Conservation (phyloP, 2,797 vertebrate species). For the Cacajao melanocephalus region DNA sequence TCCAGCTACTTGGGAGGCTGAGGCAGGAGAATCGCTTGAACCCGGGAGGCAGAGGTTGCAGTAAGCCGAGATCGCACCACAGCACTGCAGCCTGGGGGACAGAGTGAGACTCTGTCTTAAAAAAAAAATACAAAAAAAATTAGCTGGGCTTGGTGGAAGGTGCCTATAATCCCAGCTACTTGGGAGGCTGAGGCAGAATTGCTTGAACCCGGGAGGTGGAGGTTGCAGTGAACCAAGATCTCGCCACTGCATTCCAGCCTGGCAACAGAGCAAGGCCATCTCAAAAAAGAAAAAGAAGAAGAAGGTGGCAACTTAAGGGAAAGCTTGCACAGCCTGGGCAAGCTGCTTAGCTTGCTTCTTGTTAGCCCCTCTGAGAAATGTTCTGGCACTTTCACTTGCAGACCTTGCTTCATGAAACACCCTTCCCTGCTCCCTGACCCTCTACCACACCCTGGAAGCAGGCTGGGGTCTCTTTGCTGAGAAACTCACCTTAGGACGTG, state of each 20-base stretch:
- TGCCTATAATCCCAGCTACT: no score
- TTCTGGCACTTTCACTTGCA: slow-evolving; percentile 12
- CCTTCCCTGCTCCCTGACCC: neutral
- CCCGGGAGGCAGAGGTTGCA: no score
- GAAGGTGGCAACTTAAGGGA: neutral
- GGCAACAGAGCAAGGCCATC: no score
- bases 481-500: slow-evolving; percentile 31
- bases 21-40: neutral
- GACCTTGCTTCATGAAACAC: neutral
- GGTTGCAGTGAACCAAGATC: no score
- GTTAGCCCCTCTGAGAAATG: slow-evolving; percentile 43
- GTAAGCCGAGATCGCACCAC: no score
- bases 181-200: no score
- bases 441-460: neutral
- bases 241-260: neutral
- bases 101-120: no score
- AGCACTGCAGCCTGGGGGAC: no score
- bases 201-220: no score
- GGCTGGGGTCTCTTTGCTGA: slow-evolving; percentile 30
- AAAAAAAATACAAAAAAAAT: no score
- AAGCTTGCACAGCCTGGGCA: slow-evolving; percentile 1
- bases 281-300: neutral
- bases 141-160: no score
- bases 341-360: slow-evolving; percentile 32
- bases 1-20: no score